Evolutionary conservation across 2,797 vertebrate genomes (phyloP).

Genomic region (Peromyscus aztecus): DNA sequence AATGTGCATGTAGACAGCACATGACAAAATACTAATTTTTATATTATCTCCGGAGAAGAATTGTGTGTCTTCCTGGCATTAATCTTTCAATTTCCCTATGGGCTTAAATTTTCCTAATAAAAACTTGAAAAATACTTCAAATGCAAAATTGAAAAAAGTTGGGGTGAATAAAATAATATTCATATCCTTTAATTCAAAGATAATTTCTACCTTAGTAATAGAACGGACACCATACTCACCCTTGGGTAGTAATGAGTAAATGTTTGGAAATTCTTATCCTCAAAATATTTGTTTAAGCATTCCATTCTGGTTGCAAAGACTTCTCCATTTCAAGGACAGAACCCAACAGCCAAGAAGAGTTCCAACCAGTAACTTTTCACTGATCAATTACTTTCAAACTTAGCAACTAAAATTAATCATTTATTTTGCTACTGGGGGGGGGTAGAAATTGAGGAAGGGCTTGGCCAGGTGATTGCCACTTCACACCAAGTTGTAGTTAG

Average conservation of each 20-base stretch:
- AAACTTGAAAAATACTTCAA: neutral
- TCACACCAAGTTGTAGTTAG: no score
- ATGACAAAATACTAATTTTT: slow-evolving; percentile 16
- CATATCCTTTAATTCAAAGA: slow-evolving; percentile 24
- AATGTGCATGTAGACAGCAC: no score
- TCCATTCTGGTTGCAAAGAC: slow-evolving; percentile 18
- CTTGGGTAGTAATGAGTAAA: neutral
- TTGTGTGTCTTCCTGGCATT: neutral
- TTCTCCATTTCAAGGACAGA: slow-evolving; percentile 23
- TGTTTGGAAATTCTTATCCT: slow-evolving; percentile 32
- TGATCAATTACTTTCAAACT: slow-evolving; percentile 6
- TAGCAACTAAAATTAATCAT: neutral
- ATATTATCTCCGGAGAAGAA: neutral
- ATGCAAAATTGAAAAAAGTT: slow-evolving; percentile 23
- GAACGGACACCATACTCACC: neutral
- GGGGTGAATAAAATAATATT: neutral
- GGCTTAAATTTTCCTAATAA: slow-evolving; percentile 26
- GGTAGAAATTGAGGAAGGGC: neutral
- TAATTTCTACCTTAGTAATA: neutral
- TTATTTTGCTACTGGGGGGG: neutral
- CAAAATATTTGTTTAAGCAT: slow-evolving; percentile 37
- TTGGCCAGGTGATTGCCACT: neutral
- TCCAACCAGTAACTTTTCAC: neutral
- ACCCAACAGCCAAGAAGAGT: neutral
- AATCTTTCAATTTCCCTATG: neutral